These are phyloP conservation scores for Sebastes itinus DNA, from an alignment of 2,797 vertebrate genomes.

Conservation along the genomic window DNA sequence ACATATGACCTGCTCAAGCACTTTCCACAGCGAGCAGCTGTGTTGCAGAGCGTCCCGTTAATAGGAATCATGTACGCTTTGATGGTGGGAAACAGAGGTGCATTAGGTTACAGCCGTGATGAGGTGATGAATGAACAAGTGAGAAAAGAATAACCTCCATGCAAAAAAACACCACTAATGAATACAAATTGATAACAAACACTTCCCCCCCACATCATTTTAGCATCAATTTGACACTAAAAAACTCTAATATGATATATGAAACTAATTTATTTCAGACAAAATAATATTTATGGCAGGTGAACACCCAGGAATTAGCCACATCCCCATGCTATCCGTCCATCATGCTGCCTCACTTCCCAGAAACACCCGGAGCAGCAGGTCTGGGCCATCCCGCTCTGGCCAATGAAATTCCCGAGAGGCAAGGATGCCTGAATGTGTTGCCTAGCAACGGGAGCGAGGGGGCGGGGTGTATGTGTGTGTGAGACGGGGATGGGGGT, in stretches of 20 bases:
- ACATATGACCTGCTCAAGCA: background rate
- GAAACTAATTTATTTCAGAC: background rate
- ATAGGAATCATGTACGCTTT: slow-evolving; percentile 12
- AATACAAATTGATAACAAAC: background rate
- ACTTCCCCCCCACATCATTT: background rate
- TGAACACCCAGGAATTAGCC: slow-evolving; percentile 9
- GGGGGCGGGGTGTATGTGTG: slow-evolving; percentile 28
- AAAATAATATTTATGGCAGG: background rate
- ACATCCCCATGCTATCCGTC: background rate
- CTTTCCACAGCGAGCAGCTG: background rate
- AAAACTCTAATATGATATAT: background rate
- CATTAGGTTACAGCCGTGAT: slow-evolving; percentile 10
- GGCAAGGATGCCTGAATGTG: slow-evolving; percentile 82
- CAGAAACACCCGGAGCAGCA: slow-evolving; percentile 60
- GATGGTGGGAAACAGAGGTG: slow-evolving; percentile 26
- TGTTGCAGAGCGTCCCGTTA: slow-evolving; percentile 16
- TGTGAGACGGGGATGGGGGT: background rate
- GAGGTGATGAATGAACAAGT: slow-evolving; percentile 37
- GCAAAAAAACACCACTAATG: background rate
- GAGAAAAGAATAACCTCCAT: background rate
- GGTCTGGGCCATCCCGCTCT: slow-evolving; percentile 62
- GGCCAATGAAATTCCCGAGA: slow-evolving; percentile 89
- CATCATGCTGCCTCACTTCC: slow-evolving; percentile 34
- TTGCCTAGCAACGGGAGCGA: slow-evolving; percentile 90
- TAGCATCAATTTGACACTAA: background rate